Evolutionary conservation across 2,113 vertebrate species (phyloP), one percentile per base, ranked within the genome.

Genomic region (Tretioscincus oriximinensis): DNA sequence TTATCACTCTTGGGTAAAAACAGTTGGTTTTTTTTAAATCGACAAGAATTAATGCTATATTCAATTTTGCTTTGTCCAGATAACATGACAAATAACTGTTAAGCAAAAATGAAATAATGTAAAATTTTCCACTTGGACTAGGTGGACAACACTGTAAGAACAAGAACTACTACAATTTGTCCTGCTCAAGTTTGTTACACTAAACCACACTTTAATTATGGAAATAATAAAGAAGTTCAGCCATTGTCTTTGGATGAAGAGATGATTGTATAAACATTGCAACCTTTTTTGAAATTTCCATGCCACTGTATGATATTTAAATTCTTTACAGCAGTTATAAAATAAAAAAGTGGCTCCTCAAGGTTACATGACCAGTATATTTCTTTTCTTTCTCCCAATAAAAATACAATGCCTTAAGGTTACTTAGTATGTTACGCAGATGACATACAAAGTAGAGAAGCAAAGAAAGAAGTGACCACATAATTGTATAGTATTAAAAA

Each of bases 231-330:
- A 12, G 14, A 16, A 29, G 18, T 29, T n/a, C 28, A 29, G 65
- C n/a, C 65, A 92, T 92, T 94, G 90, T 82, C 69, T 87, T 87
- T 86, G 67, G 86, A 86, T 90, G 89, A 91, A 92, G 88, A 84
- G 87, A 89, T 87, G 89, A 92, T 73, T 90, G 84, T 86, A 87
- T 88, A 85, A 73, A 80, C 63, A 1, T 68, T 83, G 72, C 82
- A 1, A 82, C 78, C 35, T 41, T 69, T 14, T 11, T 66, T 41
- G 22, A 69, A 41, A 69, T 69, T 70, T 22, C 45, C 41, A 91
- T 89, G 16, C 12, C 16, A 88, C 81, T 31, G 3, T 85, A 86
- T 86, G 91, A 89, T 80, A 88, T 92, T 88, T 82, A 91, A 82
- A 73, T 64, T 66, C 87, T 74, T 74, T 18, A 83, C 87, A 91